These are phyloP conservation scores for Parnassius apollo DNA, from an alignment of 2,888 invertebrate genomes.

Conservation along the genomic window DNA sequence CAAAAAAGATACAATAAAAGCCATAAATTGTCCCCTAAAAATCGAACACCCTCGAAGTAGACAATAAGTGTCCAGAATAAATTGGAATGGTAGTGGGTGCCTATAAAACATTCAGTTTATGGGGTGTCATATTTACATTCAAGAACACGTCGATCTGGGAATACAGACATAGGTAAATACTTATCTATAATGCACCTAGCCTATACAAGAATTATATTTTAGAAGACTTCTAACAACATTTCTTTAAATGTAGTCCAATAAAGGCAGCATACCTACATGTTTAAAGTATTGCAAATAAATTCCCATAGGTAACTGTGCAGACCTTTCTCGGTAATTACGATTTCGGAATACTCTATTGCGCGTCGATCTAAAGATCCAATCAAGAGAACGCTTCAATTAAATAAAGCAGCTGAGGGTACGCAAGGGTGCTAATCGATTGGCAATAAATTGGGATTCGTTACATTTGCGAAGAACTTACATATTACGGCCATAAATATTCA, in stretches of 20 bases:
- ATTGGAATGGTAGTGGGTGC: conserved; percentile 77
- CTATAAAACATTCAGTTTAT: conserved; percentile 80
- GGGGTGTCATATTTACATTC: conserved; percentile 81
- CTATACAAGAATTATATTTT: background rate
- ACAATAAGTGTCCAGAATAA: conserved; percentile 80
- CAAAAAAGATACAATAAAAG: conserved; percentile 62
- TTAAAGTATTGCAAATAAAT: conserved; percentile 9
- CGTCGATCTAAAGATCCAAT: conserved; percentile 60
- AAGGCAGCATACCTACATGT: background rate
- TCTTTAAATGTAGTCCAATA: background rate
- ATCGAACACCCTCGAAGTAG: conserved; percentile 74
- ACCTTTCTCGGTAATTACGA: conserved; percentile 21
- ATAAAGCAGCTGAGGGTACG: conserved; percentile 55
- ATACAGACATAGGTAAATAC: conserved; percentile 55
- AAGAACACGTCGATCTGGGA: conserved; percentile 69
- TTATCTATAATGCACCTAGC: conserved; percentile 32
- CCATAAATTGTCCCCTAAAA: conserved; percentile 74
- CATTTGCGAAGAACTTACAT: conserved; percentile 38
- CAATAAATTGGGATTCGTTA: conserved; percentile 59
- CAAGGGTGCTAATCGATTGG: conserved; percentile 66
- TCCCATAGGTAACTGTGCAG: conserved; percentile 6
- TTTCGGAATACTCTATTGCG: conserved; percentile 21
- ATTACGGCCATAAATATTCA: conserved; percentile 53
- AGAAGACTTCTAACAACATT: background rate
- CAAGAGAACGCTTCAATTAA: conserved; percentile 68